Evolutionary conservation across 2,797 vertebrate species (phyloP), one percentile per base, ranked within the genome.

Genomic region (Arctocebus calabarensis): DNA sequence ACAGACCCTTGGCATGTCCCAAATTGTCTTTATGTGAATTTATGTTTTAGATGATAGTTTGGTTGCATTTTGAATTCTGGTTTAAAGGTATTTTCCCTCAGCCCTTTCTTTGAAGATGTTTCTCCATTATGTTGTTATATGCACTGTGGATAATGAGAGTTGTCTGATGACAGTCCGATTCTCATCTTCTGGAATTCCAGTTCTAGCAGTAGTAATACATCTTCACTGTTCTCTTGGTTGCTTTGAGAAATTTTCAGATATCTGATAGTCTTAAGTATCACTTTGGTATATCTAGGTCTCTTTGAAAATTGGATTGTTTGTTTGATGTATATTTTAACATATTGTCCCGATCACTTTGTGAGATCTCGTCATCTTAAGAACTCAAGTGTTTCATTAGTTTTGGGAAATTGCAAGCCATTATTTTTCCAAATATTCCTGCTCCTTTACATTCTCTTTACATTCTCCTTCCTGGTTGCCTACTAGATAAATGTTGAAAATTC

Each of bases 31-130:
- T 84, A 71, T n/a, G 13, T 78, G 9, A 43, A 7, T 57, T 82
- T 77, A 3, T 13, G 23, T 45, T 83, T 89, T 43, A 43, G 62
- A 37, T 61, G 71, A 64, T 59, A 48, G 71, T 79, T 84, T 84
- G 85, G 14, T 66, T 79, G 37, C 20, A 22, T 73, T 89, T 92
- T 62, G 45, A 73, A 12, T 89, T 95, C 87, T 89, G 81, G 45
- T 79, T 79, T 45, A 92, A 57, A 70, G 62, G 43, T 55, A 29
- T 84, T 78, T 88, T 78, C 34, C 43, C 43, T 84, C 34, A 40
- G 11, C 29, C 81, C 37, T 73, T 73, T 84, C 37, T 73, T 73
- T 84, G 64, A 22, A 79, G 57, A 37, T 37, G 23, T 73, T 64
- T 89, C 55, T 78, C 29, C 29, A 17, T 77, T 77, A 61, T 43